Evolutionary conservation across 1,140 invertebrate genomes (phyloP).

Genomic region (Heliconius congener): DNA sequence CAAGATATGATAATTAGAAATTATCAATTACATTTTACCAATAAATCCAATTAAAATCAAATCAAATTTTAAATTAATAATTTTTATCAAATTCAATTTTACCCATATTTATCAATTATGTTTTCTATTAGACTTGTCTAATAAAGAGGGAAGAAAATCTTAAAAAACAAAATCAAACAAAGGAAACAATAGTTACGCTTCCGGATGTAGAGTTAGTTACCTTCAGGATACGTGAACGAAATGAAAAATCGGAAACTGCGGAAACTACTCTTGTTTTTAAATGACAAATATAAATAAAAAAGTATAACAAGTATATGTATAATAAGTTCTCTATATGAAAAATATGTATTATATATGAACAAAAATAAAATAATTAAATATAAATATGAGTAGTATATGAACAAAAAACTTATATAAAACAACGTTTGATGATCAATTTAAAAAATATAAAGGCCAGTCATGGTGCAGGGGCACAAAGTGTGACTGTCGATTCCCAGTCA

Average conservation of each 20-base stretch:
- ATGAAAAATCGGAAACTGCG: constrained; percentile 14
- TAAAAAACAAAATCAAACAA: neutral
- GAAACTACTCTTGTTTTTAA: neutral
- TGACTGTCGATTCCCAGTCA: too few relatives aligned
- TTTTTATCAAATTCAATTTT: too few relatives aligned
- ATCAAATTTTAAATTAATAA: too few relatives aligned
- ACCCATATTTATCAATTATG: too few relatives aligned
- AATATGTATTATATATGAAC: neutral
- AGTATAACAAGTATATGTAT: neutral
- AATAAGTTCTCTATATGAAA: neutral
- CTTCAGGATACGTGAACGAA: constrained; percentile 24
- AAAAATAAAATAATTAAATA: too few relatives aligned
- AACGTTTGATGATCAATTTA: neutral
- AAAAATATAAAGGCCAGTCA: neutral
- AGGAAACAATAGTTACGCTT: neutral
- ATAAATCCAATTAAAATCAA: too few relatives aligned
- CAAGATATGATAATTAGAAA: too few relatives aligned
- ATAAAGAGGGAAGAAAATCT: neutral
- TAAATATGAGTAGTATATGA: too few relatives aligned
- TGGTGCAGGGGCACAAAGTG: too few relatives aligned
- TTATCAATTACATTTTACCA: too few relatives aligned
- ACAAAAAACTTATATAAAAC: neutral
- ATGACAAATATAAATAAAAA: neutral
- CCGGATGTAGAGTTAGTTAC: constrained; percentile 3
- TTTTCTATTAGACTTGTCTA: neutral